phyloP scores from a whole-genome alignment of 2,113 vertebrate genomes.

The Pelusios castaneus region DNA sequence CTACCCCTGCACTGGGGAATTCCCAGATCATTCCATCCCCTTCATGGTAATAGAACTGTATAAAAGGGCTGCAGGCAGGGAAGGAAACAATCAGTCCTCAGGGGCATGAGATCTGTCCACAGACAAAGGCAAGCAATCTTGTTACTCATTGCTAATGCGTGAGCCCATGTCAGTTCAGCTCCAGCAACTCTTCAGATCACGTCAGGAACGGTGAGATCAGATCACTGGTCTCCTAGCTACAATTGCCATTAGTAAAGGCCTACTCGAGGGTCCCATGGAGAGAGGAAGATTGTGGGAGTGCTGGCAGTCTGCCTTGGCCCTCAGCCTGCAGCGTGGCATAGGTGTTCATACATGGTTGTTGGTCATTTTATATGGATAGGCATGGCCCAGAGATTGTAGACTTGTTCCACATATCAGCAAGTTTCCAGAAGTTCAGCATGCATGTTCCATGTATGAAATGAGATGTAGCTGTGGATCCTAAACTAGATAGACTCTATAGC shows the following conservation, averaged over 20 bases:
- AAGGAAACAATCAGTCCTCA: accelerated
- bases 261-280: background rate
- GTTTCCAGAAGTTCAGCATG: background rate
- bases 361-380: background rate
- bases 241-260: background rate
- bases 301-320: background rate
- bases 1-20: background rate
- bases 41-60: accelerated
- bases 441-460: background rate
- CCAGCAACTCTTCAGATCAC: background rate
- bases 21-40: background rate
- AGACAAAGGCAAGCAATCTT: background rate
- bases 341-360: background rate
- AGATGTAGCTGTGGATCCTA: background rate
- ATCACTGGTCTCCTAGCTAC: background rate
- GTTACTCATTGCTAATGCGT: background rate
- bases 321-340: background rate
- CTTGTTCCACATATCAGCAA: background rate
- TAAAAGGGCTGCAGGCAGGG: background rate
- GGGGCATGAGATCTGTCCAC: background rate
- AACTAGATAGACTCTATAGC: background rate
- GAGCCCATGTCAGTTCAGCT: background rate
- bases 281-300: background rate
- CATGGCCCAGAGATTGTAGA: background rate
- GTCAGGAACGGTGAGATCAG: background rate